phyloP scores from a whole-genome alignment of 2,888 invertebrate genomes.

The Pycnomerus fuliginosus region DNA sequence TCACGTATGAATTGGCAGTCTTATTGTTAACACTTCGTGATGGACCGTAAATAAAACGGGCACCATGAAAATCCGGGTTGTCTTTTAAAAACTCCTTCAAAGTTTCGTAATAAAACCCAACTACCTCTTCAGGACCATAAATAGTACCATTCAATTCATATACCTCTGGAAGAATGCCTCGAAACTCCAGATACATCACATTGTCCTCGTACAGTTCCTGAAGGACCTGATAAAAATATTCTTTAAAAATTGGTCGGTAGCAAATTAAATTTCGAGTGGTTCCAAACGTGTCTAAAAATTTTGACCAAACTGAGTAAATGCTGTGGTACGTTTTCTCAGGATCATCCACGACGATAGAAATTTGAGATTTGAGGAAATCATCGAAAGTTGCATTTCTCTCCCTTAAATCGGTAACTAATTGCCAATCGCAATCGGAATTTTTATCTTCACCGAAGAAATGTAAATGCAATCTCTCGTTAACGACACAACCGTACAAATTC shows the following conservation, averaged over 20 bases:
- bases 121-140: conserved; percentile 53
- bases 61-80: conserved; percentile 60
- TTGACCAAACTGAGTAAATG: conserved; percentile 54
- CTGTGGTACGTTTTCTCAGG: conserved; percentile 42
- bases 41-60: conserved; percentile 64
- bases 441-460: conserved; percentile 45
- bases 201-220: conserved; percentile 63
- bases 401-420: conserved; percentile 10
- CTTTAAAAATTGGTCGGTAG: conserved; percentile 59
- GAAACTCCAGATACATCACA: conserved; percentile 62
- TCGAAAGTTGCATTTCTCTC: conserved; percentile 52
- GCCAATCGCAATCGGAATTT: conserved; percentile 9
- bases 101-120: conserved; percentile 54
- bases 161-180: conserved; percentile 56
- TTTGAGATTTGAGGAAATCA: conserved; percentile 53
- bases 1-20: conserved; percentile 43
- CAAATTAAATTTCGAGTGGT: conserved; percentile 50
- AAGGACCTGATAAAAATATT: conserved; percentile 58
- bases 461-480: conserved; percentile 41
- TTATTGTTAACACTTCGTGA: conserved; percentile 44
- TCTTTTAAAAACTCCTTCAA: conserved; percentile 55
- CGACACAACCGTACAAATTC: conserved; percentile 54
- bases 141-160: conserved; percentile 59
- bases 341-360: conserved; percentile 56
- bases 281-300: conserved; percentile 56